Evolutionary conservation across 2,113 vertebrate genomes (phyloP).

Genomic region (Pogonocichla stellata): DNA sequence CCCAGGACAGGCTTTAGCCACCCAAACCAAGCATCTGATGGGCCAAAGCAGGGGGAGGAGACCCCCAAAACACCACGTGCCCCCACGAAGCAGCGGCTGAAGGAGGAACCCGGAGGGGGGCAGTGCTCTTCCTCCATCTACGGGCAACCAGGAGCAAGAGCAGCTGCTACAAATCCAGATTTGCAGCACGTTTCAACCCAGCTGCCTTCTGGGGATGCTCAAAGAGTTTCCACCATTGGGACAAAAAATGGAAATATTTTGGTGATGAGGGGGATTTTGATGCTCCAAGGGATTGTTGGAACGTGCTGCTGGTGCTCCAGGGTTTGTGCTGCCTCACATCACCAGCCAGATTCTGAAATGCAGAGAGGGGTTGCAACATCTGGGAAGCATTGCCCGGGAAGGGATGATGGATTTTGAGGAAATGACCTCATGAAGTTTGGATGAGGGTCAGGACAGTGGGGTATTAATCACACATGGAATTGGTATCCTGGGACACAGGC

Average conservation of each 20-base stretch:
- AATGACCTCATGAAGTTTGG: conserved; percentile 4
- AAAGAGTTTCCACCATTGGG: background rate
- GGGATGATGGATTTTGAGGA: background rate
- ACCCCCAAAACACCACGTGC: rapidly evolving
- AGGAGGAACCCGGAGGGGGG: background rate
- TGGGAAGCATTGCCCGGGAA: background rate
- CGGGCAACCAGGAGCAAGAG: background rate
- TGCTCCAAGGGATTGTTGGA: background rate
- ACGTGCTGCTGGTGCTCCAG: background rate
- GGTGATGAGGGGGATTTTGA: background rate
- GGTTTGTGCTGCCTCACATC: background rate
- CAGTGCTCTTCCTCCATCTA: conserved; percentile 59
- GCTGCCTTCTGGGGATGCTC: background rate
- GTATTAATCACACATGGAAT: background rate
- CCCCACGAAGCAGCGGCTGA: rapidly evolving
- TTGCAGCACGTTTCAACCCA: background rate
- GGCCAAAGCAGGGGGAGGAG: background rate
- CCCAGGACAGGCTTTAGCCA: background rate
- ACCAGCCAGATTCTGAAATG: background rate
- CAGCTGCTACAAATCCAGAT: background rate
- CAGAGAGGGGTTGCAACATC: background rate
- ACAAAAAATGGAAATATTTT: background rate
- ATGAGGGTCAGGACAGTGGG: background rate
- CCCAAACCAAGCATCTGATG: background rate
- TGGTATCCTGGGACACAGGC: rapidly evolving